These are phyloP conservation scores for Rugalucina vietnamica DNA, from an alignment of 2,888 invertebrate genomes.

Conservation along the genomic window DNA sequence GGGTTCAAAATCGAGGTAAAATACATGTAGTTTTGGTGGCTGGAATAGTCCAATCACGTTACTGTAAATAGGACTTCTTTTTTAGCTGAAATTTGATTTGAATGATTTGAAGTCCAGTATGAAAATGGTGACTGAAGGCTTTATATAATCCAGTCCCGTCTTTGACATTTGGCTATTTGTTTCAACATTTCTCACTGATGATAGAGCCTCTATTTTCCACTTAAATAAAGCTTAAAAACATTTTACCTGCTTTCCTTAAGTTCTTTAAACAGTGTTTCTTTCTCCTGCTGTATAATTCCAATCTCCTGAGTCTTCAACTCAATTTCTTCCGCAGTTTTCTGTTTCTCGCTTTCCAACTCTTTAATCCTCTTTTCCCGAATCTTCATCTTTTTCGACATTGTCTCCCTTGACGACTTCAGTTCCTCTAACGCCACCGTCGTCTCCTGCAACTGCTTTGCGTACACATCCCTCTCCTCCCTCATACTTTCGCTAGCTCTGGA, in stretches of 20 bases:
- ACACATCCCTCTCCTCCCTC: constrained; percentile 74
- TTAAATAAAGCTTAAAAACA: too few species aligned
- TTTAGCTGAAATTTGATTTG: too few species aligned
- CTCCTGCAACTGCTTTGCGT: constrained; percentile 68
- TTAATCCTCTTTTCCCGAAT: constrained; percentile 71
- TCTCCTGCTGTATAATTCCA: constrained; percentile 71
- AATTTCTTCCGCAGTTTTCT: constrained; percentile 64
- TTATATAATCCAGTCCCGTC: too few species aligned
- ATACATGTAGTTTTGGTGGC: too few species aligned
- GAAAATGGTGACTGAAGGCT: too few species aligned
- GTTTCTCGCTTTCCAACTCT: constrained; percentile 72
- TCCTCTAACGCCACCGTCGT: constrained; percentile 73
- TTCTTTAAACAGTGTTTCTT: constrained; percentile 71
- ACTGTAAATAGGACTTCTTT: too few species aligned
- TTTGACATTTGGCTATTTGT: too few species aligned
- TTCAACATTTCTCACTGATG: too few species aligned
- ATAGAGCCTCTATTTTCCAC: too few species aligned
- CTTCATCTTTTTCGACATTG: constrained; percentile 75
- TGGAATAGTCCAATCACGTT: too few species aligned
- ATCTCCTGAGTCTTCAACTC: constrained; percentile 67
- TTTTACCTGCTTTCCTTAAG: constrained; percentile 74
- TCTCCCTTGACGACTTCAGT: constrained; percentile 68
- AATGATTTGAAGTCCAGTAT: too few species aligned
- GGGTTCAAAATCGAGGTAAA: too few species aligned
- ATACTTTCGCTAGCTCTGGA: constrained; percentile 69